Percentiles rank a stretch among this genome's conserved stretches.
Evolutionary conservation across 2,113 vertebrate species (phyloP).

Genomic region (Todiramphus saurophagus): DNA sequence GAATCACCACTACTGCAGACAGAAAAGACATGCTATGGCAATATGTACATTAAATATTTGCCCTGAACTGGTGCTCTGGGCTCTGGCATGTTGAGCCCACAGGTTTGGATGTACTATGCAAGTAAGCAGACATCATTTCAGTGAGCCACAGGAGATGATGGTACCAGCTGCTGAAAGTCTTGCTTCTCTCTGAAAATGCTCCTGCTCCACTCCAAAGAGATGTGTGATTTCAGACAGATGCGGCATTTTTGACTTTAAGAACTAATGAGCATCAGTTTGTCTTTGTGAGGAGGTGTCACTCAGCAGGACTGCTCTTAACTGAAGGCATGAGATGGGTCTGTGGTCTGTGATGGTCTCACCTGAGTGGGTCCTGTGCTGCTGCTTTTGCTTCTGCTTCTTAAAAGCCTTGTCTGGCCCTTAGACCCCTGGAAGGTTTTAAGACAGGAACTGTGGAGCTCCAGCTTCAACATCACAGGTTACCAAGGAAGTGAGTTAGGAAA

Average conservation of each 20-base stretch:
- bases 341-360: background rate
- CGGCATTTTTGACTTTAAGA: background rate
- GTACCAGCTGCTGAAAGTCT: background rate
- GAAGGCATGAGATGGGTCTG: background rate
- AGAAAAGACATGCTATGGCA: background rate
- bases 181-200: background rate
- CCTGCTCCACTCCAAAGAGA: background rate
- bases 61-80: background rate
- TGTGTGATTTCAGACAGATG: background rate
- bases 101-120: background rate
- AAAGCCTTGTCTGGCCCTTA: background rate
- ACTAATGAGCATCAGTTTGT: background rate
- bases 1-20: background rate
- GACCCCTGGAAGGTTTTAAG: background rate
- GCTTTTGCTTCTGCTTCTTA: background rate
- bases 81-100: background rate
- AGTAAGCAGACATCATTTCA: background rate
- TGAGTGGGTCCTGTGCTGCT: background rate
- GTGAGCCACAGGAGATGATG: fast-evolving
- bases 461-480: background rate
- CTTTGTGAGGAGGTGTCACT: background rate
- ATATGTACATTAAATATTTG: background rate
- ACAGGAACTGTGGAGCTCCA: background rate
- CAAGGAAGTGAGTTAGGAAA: background rate
- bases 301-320: background rate